Base-by-base conservation (phyloP, 2,888 invertebrate genomes). In the Trachelus troglodyta region DNA sequence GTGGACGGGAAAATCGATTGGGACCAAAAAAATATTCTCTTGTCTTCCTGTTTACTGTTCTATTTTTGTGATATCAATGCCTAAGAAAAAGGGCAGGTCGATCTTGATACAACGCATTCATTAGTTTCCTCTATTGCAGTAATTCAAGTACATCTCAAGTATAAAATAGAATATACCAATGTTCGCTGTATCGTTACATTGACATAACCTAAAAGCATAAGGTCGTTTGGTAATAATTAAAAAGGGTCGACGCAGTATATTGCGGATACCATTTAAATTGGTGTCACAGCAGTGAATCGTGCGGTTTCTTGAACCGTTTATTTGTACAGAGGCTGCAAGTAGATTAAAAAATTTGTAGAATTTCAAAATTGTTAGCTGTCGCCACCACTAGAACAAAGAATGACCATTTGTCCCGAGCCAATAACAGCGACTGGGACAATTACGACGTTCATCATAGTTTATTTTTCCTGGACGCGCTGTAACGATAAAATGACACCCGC, bases 251-350 rank as follows among this genome's bases (percentile, higher is more conserved):
- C 6, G 15, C 40, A 40, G 15, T 40, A 56, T 56, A 56, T 23
- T 23, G 23, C 6, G 23, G 9, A 23, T 56, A 9, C 23, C 9
- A 23, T 56, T 56, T 23, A 23, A 1, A 56, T 23, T 56, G 15
- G 9, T 56, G 56, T 23, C 9, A 23, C 6, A 56, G 56, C 23
- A 56, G 23, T 23, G 23, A 23, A 9, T 77, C 68, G 69, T 69
- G 37, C 73, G 15, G 0, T 73, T 77, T 56, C 68, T 23, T 69
- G 68, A 23, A n/a, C 33, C n/a, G 56, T 68, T 74, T 69, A 69
- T 74, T 74, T 73, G 76, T 74, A 11, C 76, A 35, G 76, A 74
- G 73, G 69, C 76, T 15, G 35, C 69, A 31, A 37, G 69, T 69
- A 40, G 56, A 11, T 34, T 4, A 1, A 34, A 74, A n/a, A n/a